Evolutionary conservation across 2,888 invertebrate genomes (phyloP).

Genomic region (Strigamia crassipes): DNA sequence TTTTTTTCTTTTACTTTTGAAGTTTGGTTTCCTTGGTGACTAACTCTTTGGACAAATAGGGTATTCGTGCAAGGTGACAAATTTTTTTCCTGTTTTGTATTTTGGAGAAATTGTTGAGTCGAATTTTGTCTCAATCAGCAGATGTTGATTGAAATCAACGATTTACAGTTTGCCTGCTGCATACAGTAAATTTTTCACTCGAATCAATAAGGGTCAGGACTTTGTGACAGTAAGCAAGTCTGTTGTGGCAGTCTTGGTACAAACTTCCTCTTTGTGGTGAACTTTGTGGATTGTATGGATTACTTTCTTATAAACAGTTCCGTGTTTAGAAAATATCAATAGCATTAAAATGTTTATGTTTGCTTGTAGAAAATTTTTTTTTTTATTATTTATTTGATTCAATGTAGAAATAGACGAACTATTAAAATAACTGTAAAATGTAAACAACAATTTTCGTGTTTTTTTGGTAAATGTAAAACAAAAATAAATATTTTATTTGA

Average conservation of each 20-base stretch:
- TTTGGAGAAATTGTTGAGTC: not conserved
- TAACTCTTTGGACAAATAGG: not conserved
- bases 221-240: constrained; percentile 27
- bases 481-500: too few relatives aligned
- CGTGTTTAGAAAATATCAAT: not conserved
- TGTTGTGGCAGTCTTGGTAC: not conserved
- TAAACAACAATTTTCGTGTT: too few relatives aligned
- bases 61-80: not conserved
- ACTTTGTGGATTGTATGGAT: not conserved
- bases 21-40: not conserved
- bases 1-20: not conserved
- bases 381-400: not conserved
- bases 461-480: too few relatives aligned
- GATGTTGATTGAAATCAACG: constrained; percentile 7
- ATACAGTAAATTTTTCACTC: constrained; percentile 5
- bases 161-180: constrained; percentile 1
- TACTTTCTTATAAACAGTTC: not conserved
- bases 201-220: constrained; percentile 18
- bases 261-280: constrained; percentile 3
- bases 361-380: not conserved
- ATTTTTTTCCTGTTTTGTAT: not conserved
- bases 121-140: constrained; percentile 23
- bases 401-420: too few relatives aligned
- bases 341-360: not conserved
- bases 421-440: too few relatives aligned